Evolutionary conservation across 2,888 invertebrate species (phyloP).

Genomic region (Ctenicera cuprea): DNA sequence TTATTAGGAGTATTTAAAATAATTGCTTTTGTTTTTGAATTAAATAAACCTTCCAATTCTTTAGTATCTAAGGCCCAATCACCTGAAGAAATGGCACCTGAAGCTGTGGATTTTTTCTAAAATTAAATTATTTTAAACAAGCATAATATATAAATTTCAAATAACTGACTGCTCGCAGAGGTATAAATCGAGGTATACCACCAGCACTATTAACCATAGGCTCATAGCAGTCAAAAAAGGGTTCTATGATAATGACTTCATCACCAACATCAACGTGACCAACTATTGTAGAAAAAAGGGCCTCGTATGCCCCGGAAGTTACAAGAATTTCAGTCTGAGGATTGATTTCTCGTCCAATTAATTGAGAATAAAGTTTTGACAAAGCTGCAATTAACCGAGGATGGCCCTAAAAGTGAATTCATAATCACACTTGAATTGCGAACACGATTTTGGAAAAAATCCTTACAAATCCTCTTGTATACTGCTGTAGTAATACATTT

Average conservation of each 20-base stretch:
- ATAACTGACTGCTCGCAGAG: slow-evolving; percentile 84
- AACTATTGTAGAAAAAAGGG: slow-evolving; percentile 87
- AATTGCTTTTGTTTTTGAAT: slow-evolving; percentile 92
- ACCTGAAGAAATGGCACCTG: slow-evolving; percentile 77
- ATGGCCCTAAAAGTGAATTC: slow-evolving; percentile 82
- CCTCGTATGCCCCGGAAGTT: slow-evolving; percentile 96
- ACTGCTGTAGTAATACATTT: slow-evolving; percentile 90
- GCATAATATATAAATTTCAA: neutral
- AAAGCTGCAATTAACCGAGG: slow-evolving; percentile 90
- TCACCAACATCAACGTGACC: slow-evolving; percentile 91
- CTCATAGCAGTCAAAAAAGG: slow-evolving; percentile 98
- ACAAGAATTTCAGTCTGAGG: slow-evolving; percentile 91
- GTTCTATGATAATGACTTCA: slow-evolving; percentile 98
- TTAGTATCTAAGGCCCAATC: slow-evolving; percentile 93
- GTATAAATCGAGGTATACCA: slow-evolving; percentile 90
- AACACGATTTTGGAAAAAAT: neutral
- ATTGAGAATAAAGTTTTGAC: slow-evolving; percentile 87
- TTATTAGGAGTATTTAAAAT: slow-evolving; percentile 99
- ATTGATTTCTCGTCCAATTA: slow-evolving; percentile 86
- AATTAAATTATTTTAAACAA: slow-evolving; percentile 32
- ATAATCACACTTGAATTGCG: slow-evolving; percentile 8
- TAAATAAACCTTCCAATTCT: slow-evolving; percentile 89
- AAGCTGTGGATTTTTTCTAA: slow-evolving; percentile 67
- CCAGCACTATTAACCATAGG: slow-evolving; percentile 94
- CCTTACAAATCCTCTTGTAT: slow-evolving; percentile 92